Evolutionary conservation across 2,888 invertebrate species (phyloP), one percentile per base, ranked within the genome.

Genomic region (Prenolepis imparis): DNA sequence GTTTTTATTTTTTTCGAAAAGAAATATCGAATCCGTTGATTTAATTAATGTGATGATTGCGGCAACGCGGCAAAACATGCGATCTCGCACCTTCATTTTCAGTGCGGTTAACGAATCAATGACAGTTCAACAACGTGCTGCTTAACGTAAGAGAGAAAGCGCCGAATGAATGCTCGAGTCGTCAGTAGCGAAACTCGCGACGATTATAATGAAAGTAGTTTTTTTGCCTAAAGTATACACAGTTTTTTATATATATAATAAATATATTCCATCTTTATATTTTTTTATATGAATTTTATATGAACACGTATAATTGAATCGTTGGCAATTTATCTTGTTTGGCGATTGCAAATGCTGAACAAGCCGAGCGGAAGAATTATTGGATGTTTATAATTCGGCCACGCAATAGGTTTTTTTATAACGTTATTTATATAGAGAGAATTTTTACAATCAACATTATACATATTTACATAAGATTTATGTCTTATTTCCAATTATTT

Each of bases 121-220:
- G 52, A 57, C 18, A 18, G 41, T 68, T 55, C 21, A 67, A 18
- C 36, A 67, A 21, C 2, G 11, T 39, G 15, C 57, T n/a, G 44
- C 5, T 63, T 59, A 80, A 70, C 78, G 78, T 70, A 80, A 80
- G 59, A 80, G 78, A 78, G 78, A 80, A 80, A 80, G 78, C 44
- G 55, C 21, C 52, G 44, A 68, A 78, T 15, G 18, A 28, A 21
- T 21, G 39, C 28, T 36, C 59, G 12, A 48, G 18, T 28, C 67
- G 24, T 28, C 18, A 70, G 59, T 80, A 44, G 57, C 59, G 11
- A 59, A 44, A 36, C 44, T 68, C 44, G 41, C 44, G 41, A 18
- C 12, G 70, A 59, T 80, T 70, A 80, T 41, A 55, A 80, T 36
- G 70, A 80, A 70, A 80, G 59, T 80, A 80, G 59, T 48, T 80